A percentile compares a stretch with the other conserved stretches of the same genome.
phyloP scores from a whole-genome alignment of 2,888 invertebrate genomes.

The Aspidiotus destructor region DNA sequence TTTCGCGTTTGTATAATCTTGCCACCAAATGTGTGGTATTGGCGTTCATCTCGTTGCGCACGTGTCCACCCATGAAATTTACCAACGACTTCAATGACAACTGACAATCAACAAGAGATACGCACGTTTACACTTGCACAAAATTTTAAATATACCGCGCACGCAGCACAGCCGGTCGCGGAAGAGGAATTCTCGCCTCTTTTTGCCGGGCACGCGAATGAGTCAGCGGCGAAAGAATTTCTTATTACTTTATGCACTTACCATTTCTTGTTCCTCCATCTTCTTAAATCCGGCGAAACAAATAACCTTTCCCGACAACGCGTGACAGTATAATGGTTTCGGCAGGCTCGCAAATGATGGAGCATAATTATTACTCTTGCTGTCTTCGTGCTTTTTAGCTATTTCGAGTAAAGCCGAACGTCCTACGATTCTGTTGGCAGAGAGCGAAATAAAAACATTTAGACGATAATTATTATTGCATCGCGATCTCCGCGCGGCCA shows the following conservation, averaged over 20 bases:
- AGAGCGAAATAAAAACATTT: background rate
- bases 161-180: background rate
- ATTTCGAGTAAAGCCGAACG: conserved; percentile 69
- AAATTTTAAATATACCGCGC: background rate
- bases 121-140: background rate
- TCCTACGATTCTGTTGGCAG: conserved; percentile 58
- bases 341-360: conserved; percentile 57
- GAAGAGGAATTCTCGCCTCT: too few relatives aligned
- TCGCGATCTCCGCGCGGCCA: too few relatives aligned
- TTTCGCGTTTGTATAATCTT: conserved; percentile 76
- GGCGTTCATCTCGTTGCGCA: conserved; percentile 77
- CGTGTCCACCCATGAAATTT: conserved; percentile 93
- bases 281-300: conserved; percentile 88
- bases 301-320: conserved; percentile 79
- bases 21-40: conserved; percentile 90
- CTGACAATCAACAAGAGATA: conserved; percentile 46
- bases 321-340: conserved; percentile 69
- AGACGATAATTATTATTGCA: background rate
- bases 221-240: too few relatives aligned
- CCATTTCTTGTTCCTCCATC: conserved; percentile 73
- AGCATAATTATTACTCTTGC: background rate
- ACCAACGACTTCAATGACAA: conserved; percentile 76
- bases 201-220: too few relatives aligned
- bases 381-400: conserved; percentile 51
- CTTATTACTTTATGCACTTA: too few relatives aligned